phyloP scores from a whole-genome alignment of 2,797 vertebrate genomes.

The Karalla daura region DNA sequence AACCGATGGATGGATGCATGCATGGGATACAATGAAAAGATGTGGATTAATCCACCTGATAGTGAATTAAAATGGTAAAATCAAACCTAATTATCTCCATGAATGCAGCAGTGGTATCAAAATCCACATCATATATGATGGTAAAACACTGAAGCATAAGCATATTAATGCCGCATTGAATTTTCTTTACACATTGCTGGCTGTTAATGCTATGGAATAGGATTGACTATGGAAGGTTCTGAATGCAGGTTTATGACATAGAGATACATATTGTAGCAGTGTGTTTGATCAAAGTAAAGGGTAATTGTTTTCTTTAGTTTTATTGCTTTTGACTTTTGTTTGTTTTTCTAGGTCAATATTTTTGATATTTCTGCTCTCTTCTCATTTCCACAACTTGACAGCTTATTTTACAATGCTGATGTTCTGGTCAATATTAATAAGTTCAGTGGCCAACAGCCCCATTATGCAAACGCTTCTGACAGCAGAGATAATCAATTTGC shows the following conservation, averaged over 20 bases:
- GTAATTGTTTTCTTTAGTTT: too few relatives aligned
- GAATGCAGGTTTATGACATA: background rate
- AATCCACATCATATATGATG: background rate
- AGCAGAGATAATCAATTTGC: constrained; percentile 53
- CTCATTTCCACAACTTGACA: background rate
- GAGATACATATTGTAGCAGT: background rate
- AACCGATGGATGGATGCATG: too few relatives aligned
- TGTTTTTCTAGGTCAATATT: too few relatives aligned
- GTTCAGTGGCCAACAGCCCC: background rate
- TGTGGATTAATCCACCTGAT: background rate
- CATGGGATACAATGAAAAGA: too few relatives aligned
- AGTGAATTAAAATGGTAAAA: background rate
- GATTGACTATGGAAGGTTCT: background rate
- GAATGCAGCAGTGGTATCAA: background rate
- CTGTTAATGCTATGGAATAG: background rate
- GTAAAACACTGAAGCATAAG: background rate
- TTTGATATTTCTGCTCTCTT: background rate
- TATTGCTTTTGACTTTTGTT: too few relatives aligned
- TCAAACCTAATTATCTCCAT: background rate
- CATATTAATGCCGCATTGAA: background rate
- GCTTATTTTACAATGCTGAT: background rate
- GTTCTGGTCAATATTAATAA: constrained; percentile 24
- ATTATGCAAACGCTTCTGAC: constrained; percentile 54
- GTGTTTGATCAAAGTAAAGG: background rate
- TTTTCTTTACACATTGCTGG: background rate